These are phyloP conservation scores for Penaeus monodon DNA, from an alignment of 2,888 invertebrate genomes.

Conservation along the genomic window DNA sequence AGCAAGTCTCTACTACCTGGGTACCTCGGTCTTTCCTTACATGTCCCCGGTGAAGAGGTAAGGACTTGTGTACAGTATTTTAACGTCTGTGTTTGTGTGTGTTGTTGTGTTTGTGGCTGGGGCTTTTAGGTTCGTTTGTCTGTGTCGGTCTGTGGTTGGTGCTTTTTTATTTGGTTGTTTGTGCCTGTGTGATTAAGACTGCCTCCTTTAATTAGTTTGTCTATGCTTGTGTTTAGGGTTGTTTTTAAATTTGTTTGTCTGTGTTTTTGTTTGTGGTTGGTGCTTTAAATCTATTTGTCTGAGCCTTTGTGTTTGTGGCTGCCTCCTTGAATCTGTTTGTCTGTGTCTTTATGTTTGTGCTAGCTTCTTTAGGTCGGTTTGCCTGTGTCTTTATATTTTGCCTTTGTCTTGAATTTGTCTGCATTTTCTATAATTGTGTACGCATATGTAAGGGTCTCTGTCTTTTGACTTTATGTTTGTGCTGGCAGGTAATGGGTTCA, in stretches of 20 bases:
- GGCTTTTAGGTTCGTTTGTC: no score
- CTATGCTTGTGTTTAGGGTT: background rate
- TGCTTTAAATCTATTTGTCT: background rate
- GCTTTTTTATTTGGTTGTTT: no score
- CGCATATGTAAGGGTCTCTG: background rate
- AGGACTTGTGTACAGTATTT: background rate
- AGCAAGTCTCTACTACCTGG: conserved; percentile 2
- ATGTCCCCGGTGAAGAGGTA: conserved; percentile 22
- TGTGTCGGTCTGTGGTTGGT: no score
- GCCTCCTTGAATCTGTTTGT: background rate
- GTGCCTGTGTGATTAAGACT: no score
- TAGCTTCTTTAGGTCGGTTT: background rate
- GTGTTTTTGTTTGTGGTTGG: conserved; percentile 1
- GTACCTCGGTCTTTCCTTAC: background rate
- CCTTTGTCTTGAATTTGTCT: background rate
- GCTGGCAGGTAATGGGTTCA: no score
- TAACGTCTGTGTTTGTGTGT: background rate
- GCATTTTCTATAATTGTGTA: background rate
- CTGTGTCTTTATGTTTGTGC: background rate
- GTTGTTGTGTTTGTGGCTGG: background rate
- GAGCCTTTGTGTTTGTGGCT: background rate
- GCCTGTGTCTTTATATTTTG: background rate
- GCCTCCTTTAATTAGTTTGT: background rate
- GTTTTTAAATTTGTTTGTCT: background rate
- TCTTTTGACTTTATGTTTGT: no score